Evolutionary conservation across 2,888 invertebrate species (phyloP).

Genomic region (Cryptophagus acutangulus): DNA sequence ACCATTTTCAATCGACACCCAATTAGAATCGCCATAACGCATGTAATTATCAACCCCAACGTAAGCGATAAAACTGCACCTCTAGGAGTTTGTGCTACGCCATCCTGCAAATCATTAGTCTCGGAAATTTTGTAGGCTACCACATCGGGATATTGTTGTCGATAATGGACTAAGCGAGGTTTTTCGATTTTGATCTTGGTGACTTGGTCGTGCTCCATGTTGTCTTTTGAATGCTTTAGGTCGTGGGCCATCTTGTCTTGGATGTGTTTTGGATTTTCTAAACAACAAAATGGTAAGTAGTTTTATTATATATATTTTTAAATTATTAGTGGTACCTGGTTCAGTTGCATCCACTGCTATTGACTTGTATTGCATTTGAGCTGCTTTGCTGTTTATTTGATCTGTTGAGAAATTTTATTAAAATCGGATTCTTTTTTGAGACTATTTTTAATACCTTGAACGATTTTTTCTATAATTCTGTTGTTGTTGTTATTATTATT

Average conservation of each 20-base stretch:
- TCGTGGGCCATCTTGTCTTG: constrained; percentile 45
- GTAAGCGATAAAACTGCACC: constrained; percentile 77
- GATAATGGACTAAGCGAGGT: constrained; percentile 23
- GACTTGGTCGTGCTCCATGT: constrained; percentile 27
- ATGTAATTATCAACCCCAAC: constrained; percentile 74
- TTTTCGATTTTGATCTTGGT: constrained; percentile 28
- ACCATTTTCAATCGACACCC: constrained; percentile 80
- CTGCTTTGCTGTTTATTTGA: constrained; percentile 3
- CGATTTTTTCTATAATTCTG: constrained; percentile 3
- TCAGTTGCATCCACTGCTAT: neutral
- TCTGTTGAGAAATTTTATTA: constrained; percentile 2
- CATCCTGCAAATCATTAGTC: constrained; percentile 54
- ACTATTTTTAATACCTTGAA: constrained; percentile 1
- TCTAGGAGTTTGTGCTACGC: constrained; percentile 64
- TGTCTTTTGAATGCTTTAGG: constrained; percentile 42
- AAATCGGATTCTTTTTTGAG: neutral
- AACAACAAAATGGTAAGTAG: constrained; percentile 10
- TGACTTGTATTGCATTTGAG: constrained; percentile 7
- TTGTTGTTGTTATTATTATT: constrained; percentile 4
- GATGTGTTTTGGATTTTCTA: constrained; percentile 38
- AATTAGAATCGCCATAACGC: constrained; percentile 72
- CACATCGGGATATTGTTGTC: constrained; percentile 34
- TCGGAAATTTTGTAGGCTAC: constrained; percentile 36
- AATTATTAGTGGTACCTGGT: neutral
- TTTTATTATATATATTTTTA: neutral